phyloP scores from a whole-genome alignment of 2,113 vertebrate species.

The Rattus rattus region DNA sequence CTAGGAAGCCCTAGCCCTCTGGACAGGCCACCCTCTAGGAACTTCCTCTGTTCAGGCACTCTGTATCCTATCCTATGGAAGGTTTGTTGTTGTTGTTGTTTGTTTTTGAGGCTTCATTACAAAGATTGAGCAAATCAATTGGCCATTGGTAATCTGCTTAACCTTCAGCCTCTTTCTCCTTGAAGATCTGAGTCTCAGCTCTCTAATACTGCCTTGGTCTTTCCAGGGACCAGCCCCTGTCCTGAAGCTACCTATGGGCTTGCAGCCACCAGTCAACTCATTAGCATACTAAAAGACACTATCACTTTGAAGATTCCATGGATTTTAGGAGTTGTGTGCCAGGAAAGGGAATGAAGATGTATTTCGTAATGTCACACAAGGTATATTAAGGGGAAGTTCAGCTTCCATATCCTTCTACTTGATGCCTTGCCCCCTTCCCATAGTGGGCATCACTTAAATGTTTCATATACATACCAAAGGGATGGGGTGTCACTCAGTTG shows the following conservation, averaged over 20 bases:
- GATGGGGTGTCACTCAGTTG: neutral
- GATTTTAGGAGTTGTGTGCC: conserved; percentile 23
- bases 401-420: neutral
- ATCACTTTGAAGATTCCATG: neutral
- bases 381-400: neutral
- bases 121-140: neutral
- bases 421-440: neutral
- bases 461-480: neutral
- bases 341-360: conserved; percentile 26
- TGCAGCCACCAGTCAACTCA: neutral
- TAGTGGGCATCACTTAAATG: neutral
- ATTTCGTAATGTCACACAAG: neutral
- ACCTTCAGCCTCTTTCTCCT: neutral
- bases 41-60: neutral
- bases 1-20: neutral
- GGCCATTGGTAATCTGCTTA: neutral
- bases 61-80: neutral
- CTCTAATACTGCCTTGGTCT: conserved; percentile 3
- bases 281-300: conserved; percentile 19
- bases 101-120: neutral
- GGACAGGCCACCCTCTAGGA: neutral
- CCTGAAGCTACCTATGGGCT: neutral
- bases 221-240: neutral
- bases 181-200: neutral
- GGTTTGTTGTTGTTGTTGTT: neutral